Percentiles rank a stretch among this genome's conserved stretches.
Conservation (phyloP, 2,888 invertebrate genomes). For the Crepidodera aurea region DNA sequence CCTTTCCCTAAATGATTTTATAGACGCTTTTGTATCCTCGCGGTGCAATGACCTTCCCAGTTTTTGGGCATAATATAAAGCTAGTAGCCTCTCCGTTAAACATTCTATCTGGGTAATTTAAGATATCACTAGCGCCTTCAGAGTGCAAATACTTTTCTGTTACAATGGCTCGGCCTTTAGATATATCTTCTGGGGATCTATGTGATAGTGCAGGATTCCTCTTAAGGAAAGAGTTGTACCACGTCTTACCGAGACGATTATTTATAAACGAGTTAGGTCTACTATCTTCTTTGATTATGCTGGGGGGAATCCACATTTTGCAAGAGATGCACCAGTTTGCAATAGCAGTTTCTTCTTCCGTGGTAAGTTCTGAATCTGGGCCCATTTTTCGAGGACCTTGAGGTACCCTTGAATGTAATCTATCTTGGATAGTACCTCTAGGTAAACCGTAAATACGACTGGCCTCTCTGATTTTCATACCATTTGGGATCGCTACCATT, state of each 20-base stretch:
- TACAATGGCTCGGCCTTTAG: neutral
- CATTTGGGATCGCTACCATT: neutral
- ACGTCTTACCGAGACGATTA: neutral
- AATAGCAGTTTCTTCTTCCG: conserved; percentile 16
- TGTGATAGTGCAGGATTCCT: neutral
- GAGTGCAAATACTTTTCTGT: neutral
- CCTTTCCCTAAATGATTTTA: neutral
- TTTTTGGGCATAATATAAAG: neutral
- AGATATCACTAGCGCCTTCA: neutral
- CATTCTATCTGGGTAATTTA: neutral
- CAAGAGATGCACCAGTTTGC: conserved; percentile 3
- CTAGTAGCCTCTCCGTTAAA: neutral
- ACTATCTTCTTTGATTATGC: neutral
- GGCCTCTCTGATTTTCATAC: neutral
- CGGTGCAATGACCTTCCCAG: neutral
- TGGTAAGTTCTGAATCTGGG: conserved; percentile 13
- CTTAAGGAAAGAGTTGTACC: conserved; percentile 7
- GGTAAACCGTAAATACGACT: neutral
- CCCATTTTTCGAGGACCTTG: conserved; percentile 26
- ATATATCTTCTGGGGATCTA: neutral
- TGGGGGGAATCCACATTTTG: conserved; percentile 2
- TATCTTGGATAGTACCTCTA: conserved; percentile 29
- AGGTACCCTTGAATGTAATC: conserved; percentile 11
- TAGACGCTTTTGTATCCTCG: neutral
- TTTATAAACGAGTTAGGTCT: neutral